phyloP scores from a whole-genome alignment of 2,888 invertebrate genomes.

The Morpho deidamia region DNA sequence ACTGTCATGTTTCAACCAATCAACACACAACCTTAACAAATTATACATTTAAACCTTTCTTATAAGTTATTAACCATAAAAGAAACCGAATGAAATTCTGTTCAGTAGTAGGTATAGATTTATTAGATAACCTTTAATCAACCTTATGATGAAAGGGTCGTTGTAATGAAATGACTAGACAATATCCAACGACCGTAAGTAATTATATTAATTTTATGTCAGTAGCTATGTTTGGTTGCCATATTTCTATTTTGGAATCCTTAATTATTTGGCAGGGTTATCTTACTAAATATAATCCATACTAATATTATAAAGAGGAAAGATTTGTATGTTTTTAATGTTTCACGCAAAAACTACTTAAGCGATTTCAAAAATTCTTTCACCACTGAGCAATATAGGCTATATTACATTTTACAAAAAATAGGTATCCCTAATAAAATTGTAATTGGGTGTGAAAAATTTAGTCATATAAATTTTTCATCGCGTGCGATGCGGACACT shows the following conservation, averaged over 20 bases:
- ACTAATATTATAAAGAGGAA: too few relatives aligned
- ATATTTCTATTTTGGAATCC: background rate
- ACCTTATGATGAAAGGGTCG: background rate
- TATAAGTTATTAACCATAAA: background rate
- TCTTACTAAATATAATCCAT: too few relatives aligned
- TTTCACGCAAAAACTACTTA: too few relatives aligned
- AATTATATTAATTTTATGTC: constrained; percentile 12
- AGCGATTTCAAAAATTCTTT: too few relatives aligned
- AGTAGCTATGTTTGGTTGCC: constrained; percentile 4
- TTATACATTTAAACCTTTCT: background rate
- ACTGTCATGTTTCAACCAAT: background rate
- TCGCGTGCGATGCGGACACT: too few relatives aligned
- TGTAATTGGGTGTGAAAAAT: too few relatives aligned
- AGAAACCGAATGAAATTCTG: background rate
- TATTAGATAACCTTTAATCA: background rate
- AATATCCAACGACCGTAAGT: constrained; percentile 1
- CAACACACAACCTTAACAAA: background rate
- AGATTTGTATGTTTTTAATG: too few relatives aligned
- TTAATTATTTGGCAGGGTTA: constrained; percentile 4
- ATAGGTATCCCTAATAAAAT: too few relatives aligned
- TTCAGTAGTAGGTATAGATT: background rate
- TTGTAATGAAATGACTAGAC: constrained; percentile 1
- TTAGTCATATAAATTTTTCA: too few relatives aligned
- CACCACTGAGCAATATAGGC: too few relatives aligned
- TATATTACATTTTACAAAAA: too few relatives aligned